A percentile compares a stretch with the other conserved stretches of the same genome.
These are phyloP conservation scores for Caenorhabditis panamensis DNA, from an alignment of 2,888 invertebrate species.

Conservation along the genomic window DNA sequence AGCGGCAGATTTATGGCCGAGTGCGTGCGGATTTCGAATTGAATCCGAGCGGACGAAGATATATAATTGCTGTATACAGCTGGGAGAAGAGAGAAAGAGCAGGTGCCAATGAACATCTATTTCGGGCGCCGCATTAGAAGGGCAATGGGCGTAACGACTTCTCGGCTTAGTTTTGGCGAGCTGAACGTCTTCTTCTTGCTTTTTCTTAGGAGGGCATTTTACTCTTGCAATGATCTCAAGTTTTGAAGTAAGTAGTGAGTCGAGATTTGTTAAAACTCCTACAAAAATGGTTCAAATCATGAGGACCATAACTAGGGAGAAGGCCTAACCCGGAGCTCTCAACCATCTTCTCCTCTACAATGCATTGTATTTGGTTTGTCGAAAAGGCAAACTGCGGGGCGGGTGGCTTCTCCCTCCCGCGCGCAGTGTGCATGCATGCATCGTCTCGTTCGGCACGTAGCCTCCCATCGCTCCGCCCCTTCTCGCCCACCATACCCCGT, in stretches of 20 bases:
- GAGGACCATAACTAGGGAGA: no score
- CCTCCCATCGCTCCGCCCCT: constrained; percentile 11
- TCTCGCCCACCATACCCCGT: constrained; percentile 20
- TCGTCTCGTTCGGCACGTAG: constrained; percentile 60
- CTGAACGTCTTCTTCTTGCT: neutral
- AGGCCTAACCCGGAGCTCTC: neutral
- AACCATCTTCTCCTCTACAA: constrained; percentile 11
- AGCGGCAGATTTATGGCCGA: neutral
- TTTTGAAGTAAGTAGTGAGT: no score
- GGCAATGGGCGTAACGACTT: neutral
- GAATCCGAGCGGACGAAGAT: no score
- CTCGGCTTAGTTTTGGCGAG: neutral
- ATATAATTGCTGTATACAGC: constrained; percentile 2
- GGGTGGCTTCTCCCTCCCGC: constrained; percentile 30
- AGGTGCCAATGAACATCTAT: constrained; percentile 7
- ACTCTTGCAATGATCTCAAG: no score
- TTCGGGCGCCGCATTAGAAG: neutral
- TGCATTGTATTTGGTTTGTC: constrained; percentile 29
- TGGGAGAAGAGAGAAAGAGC: neutral
- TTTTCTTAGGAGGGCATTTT: no score
- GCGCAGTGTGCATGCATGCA: constrained; percentile 51
- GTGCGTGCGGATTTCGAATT: constrained; percentile 24
- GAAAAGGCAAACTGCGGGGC: constrained; percentile 13
- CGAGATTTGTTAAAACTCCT: no score
- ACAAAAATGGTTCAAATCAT: no score